Percentiles rank a stretch among this genome's conserved stretches.
Evolutionary conservation across 2,797 vertebrate species (phyloP).

Genomic region (Amniataba percoides): DNA sequence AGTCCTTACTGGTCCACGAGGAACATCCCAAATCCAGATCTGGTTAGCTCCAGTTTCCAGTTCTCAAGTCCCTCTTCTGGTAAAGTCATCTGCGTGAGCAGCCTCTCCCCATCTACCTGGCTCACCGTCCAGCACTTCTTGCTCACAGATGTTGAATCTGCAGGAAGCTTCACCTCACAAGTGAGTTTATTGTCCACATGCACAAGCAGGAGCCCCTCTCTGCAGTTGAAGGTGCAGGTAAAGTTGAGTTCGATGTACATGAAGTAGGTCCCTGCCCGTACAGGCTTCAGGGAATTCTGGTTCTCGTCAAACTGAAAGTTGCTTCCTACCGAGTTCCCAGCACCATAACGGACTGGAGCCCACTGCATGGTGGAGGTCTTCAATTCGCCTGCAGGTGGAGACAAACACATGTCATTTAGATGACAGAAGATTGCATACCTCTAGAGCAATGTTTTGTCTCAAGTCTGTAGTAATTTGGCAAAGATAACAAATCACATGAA

Average conservation of each 20-base stretch:
- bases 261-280: conserved; percentile 64
- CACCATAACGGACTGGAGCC: accelerated
- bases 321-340: conserved; percentile 5
- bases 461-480: neutral
- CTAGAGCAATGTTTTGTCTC: neutral
- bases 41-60: conserved; percentile 63
- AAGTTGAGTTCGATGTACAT: conserved; percentile 70
- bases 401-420: conserved; percentile 45
- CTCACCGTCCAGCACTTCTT: conserved; percentile 77
- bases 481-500: neutral
- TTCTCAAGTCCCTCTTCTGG: accelerated
- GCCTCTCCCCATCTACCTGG: accelerated
- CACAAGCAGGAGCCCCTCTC: neutral
- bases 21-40: conserved; percentile 78
- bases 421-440: neutral
- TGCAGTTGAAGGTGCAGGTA: conserved; percentile 26
- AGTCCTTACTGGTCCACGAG: conserved; percentile 59
- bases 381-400: conserved; percentile 53
- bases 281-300: neutral
- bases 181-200: conserved; percentile 23
- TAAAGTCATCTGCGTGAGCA: conserved; percentile 45
- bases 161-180: conserved; percentile 64
- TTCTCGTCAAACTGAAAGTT: accelerated
- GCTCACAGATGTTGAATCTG: accelerated
- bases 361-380: conserved; percentile 34